Evolutionary conservation across 2,888 invertebrate species (phyloP), one percentile per base, ranked within the genome.

Genomic region (Subacronicta megacephala): DNA sequence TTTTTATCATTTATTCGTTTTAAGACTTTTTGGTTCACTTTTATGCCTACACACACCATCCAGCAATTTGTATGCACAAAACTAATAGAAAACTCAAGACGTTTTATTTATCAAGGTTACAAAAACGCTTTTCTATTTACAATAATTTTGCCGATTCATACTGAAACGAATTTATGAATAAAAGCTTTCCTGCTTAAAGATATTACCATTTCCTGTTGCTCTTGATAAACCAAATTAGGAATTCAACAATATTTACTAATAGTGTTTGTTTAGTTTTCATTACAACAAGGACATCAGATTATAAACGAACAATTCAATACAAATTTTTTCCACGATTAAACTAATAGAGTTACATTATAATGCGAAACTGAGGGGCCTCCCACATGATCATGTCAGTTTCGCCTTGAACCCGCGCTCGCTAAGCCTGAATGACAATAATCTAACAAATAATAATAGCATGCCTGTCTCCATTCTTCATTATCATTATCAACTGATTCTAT

Each of bases 351-450:
- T 62, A 62, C 55, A 71, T 64, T 62, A 63, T 54, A 61, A 75
- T 62, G 68, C 67, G 60, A 67, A 72, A 68, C 69, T 57, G 70
- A 61, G 80, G 80, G 84, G 87, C 88, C 88, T 87, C 88, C 85
- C 84, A 85, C 88, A 80, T 81, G 74, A 72, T 59, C 47, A 53
- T 52, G 43, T 53, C 47, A 63, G 67, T 55, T 35, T 85, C 50
- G 75, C 91, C 90, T 92, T 90, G 92, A 92, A 90, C 92, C 80
- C 81, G 77, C 77, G 80, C 70, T 75, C 72, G 77, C 80, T 69
- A 78, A 78, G 78, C 75, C 81, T 81, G 84, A 85, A 86, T 88
- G 87, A 85, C 83, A 87, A 89, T 85, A 83, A 81, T 74, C 71
- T 45, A 61, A 68, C 53, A 64, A 68, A 74, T 79, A 81, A 81